phyloP scores from a whole-genome alignment of 2,888 invertebrate species.

The Melipona bicolor region DNA sequence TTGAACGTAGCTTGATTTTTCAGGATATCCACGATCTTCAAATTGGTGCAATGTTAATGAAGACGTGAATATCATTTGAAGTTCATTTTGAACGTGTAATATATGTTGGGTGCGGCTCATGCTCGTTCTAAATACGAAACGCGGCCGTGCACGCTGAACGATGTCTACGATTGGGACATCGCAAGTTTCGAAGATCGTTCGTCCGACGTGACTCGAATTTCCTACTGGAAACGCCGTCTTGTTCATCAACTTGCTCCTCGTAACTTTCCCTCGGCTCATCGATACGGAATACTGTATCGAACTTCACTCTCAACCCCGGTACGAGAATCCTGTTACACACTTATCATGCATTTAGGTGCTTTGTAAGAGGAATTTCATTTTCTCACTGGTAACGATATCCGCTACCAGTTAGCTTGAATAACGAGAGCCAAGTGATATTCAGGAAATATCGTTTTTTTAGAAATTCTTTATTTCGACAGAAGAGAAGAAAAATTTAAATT shows the following conservation, averaged over 20 bases:
- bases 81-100: not conserved
- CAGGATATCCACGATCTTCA: not conserved
- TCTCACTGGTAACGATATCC: not conserved
- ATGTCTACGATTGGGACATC: constrained; percentile 72
- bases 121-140: constrained; percentile 54
- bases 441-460: too few species aligned
- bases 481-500: too few species aligned
- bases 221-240: constrained; percentile 6
- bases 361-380: not conserved
- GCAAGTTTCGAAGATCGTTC: constrained; percentile 58
- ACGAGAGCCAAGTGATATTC: too few species aligned
- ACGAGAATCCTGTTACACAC: not conserved
- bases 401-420: too few species aligned
- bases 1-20: not conserved
- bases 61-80: not conserved
- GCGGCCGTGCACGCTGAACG: constrained; percentile 38
- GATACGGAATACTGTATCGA: constrained; percentile 13
- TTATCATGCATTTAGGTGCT: not conserved
- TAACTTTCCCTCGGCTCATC: constrained; percentile 41
- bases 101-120: constrained; percentile 40
- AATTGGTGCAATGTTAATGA: not conserved
- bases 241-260: constrained; percentile 23
- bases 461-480: too few species aligned
- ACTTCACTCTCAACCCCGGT: not conserved
- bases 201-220: constrained; percentile 54